phyloP scores from a whole-genome alignment of 2,113 vertebrate species.

The Ptilorrhoa leucosticta region DNA sequence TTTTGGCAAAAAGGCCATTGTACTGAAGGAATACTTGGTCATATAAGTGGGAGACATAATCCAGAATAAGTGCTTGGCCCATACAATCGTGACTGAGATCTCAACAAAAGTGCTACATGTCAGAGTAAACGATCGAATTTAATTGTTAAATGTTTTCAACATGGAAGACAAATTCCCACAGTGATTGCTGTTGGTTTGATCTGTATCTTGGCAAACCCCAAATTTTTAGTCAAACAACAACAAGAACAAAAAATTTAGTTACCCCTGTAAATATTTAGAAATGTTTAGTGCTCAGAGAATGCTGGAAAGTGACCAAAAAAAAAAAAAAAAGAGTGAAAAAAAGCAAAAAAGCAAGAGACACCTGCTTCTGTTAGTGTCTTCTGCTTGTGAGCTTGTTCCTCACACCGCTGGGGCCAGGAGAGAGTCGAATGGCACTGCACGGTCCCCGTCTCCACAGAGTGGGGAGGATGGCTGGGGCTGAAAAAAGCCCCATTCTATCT shows the following conservation, averaged over 20 bases:
- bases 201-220: background rate
- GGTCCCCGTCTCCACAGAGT: fast-evolving
- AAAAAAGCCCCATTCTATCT: background rate
- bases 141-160: background rate
- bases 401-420: background rate
- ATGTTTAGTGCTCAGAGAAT: background rate
- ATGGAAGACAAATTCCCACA: background rate
- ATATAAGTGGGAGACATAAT: background rate
- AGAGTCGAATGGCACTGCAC: fast-evolving
- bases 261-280: background rate
- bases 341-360: background rate
- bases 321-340: background rate
- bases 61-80: background rate
- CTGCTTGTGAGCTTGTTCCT: background rate
- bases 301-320: background rate
- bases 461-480: background rate
- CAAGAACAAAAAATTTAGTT: background rate
- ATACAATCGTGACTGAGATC: background rate
- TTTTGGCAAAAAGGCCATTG: background rate
- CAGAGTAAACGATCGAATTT: background rate
- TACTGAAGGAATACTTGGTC: background rate
- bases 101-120: background rate
- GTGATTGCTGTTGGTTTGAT: background rate
- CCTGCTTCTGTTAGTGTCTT: background rate
- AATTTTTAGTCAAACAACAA: background rate